Evolutionary conservation across 2,113 vertebrate genomes (phyloP), one percentile per base, ranked within the genome.

Genomic region (Dolichotis patagonum): DNA sequence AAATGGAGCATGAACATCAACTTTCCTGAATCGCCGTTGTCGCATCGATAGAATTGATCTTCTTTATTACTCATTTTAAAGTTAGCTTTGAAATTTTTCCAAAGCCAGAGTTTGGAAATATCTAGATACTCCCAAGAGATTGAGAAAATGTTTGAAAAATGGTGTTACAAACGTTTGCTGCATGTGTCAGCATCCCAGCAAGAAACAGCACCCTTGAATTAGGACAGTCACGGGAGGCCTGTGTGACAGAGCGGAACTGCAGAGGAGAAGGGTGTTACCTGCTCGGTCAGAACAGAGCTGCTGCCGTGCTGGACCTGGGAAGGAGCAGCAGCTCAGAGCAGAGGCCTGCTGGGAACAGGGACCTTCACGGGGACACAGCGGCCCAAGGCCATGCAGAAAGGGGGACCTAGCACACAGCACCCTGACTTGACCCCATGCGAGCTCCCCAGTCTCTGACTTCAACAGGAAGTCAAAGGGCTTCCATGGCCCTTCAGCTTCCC

Each of bases 101-200:
- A 89, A 83, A 86, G 43, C 19, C 46, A 20, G 73, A 60, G 60
- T 83, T 85, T 85, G 35, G 54, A 71, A 58, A 10, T 46, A 38
- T 93, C 78, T 85, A 28, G 80, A 60, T 14, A 89, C n/a, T 58
- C 85, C 71, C 19, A 10, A 52, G n/a, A 62, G 54, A 58, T 7
- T 81, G 19, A 94, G 19, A 30, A 89, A 96, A 81, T 87, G 32
- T 46, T 81, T 67, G 9, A 82, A 85, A 93, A 78, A 38, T 12
- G 32, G 30, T 65, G 71, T 30, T 89, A 60, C 71, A 85, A 94
- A 19, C 11, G 0, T 80, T 80, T 83, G 11, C 54, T 41, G 0
- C 43, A 4, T 58, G 6, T 43, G 41, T 58, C 26, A 22, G 10
- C 62, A 56, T 56, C 81, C 77, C 60, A 20, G 6, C 73, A 16